phyloP scores from a whole-genome alignment of 2,888 invertebrate species.

The Homarus gammarus region DNA sequence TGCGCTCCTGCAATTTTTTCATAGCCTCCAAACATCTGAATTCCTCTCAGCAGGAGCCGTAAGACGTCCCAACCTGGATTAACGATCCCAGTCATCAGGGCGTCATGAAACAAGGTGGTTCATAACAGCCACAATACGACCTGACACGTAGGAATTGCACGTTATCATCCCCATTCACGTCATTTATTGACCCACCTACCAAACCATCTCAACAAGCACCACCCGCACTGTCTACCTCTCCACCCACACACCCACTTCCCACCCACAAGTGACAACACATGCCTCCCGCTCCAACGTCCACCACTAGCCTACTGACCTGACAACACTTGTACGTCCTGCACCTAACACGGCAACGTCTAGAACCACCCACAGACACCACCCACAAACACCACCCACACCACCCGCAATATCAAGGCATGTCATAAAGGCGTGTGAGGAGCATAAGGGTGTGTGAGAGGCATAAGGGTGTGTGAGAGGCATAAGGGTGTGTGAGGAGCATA shows the following conservation, averaged over 20 bases:
- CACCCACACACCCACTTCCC: slow-evolving; percentile 29
- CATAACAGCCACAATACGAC: slow-evolving; percentile 3
- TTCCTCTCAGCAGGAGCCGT: neutral
- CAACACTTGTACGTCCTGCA: neutral
- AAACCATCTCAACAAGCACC: slow-evolving; percentile 27
- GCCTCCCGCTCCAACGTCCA: neutral
- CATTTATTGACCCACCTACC: slow-evolving; percentile 52
- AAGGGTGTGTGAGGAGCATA: too few species aligned
- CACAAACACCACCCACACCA: too few species aligned
- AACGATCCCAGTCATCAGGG: neutral
- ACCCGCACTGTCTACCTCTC: slow-evolving; percentile 41
- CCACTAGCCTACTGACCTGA: neutral
- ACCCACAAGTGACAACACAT: neutral
- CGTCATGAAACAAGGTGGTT: neutral
- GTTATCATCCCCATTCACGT: slow-evolving; percentile 49
- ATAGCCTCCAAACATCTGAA: slow-evolving; percentile 5
- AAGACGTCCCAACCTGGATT: neutral
- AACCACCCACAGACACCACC: too few species aligned
- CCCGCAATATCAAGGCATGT: too few species aligned
- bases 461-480: too few species aligned
- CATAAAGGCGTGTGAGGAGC: too few species aligned
- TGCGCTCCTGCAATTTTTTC: neutral
- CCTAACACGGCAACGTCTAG: neutral
- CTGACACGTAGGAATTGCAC: slow-evolving; percentile 33
- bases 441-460: too few species aligned